A percentile compares a stretch with the other conserved stretches of the same genome.
Evolutionary conservation across 2,113 vertebrate species (phyloP).

Genomic region (Pseudorasbora parva): DNA sequence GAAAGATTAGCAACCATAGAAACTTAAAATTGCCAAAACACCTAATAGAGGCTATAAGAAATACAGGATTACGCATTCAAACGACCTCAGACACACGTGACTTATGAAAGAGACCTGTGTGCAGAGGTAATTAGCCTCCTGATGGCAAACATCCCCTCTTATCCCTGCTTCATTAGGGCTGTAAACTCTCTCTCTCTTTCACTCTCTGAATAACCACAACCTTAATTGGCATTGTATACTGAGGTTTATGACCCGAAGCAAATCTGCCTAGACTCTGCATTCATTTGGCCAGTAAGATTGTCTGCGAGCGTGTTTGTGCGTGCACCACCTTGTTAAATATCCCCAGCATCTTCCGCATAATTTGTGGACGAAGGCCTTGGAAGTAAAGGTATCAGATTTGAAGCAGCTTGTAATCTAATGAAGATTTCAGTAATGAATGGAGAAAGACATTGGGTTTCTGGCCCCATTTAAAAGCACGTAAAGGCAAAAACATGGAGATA

Average conservation of each 20-base stretch:
- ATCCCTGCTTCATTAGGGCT: constrained; percentile 23
- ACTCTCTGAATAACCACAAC: constrained; percentile 58
- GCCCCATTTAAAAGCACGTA: neutral
- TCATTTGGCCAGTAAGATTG: constrained; percentile 62
- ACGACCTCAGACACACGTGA: neutral
- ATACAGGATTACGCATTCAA: neutral
- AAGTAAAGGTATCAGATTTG: constrained; percentile 69
- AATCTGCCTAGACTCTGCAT: constrained; percentile 63
- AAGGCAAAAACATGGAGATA: neutral
- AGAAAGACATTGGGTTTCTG: neutral
- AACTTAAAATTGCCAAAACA: neutral
- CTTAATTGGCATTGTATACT: constrained; percentile 69
- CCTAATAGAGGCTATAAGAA: neutral
- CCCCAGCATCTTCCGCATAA: constrained; percentile 65
- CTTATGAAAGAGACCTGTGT: constrained; percentile 35
- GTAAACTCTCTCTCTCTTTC: constrained; percentile 27
- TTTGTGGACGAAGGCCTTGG: constrained; percentile 60
- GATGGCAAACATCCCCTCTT: constrained; percentile 41
- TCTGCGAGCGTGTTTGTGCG: constrained; percentile 52
- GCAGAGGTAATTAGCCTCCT: constrained; percentile 33
- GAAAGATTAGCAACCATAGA: constrained; percentile 10
- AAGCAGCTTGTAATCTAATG: constrained; percentile 68
- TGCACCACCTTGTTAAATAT: constrained; percentile 62
- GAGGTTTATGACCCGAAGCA: constrained; percentile 66
- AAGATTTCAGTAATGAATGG: constrained; percentile 67